Base-by-base conservation (phyloP, 2,797 vertebrate genomes). In the Acipenser oxyrinchus region DNA sequence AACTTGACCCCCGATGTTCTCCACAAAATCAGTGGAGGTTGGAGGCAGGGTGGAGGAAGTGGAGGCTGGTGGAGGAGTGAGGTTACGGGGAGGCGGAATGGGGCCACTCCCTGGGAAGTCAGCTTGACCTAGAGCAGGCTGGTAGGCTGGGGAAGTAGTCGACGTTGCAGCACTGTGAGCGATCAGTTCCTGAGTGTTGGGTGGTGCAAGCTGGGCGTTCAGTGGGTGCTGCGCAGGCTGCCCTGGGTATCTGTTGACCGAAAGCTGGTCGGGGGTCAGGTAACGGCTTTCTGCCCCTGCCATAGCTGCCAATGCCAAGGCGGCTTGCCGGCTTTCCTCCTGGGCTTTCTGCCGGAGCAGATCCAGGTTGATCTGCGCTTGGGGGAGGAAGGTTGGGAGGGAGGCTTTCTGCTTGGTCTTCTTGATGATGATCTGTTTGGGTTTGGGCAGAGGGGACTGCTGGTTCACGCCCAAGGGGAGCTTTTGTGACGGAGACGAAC, bases 151-250 rank as follows among this genome's bases (percentile, higher is more conserved):
- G 77, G 70, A 64, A 66, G 69, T 74, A 71, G 80, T 75, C 71
- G 80, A 75, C 73, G 71, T 79, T 68, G 75, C 71, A 78, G 81
- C 82, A 74, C 82, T 75, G 72, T 76, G 85, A 59, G 81, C 77
- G 79, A 82, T 80, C 83, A 86, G 91, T 97, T 95, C 96, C 95
- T 97, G 95, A 96, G 95, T 88, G 88, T 91, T 84, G 87, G 81
- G 84, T 78, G 82, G 83, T 82, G 83, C 81, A 79, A 81, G 73
- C 67, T 79, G 79, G 78, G 84, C 86, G 76, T 78, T 9, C 82
- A 77, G 79, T 77, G 85, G 82, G 85, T 89, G 8, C 82, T 91
- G 90, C 88, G 84, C 78, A 80, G 77, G 76, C 13, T 13, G 78
- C 79, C 77, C 79, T 67, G 70, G 60, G 60, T 71, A 74, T 70